phyloP scores from a whole-genome alignment of 2,888 invertebrate species.

The Drosophila differens region DNA sequence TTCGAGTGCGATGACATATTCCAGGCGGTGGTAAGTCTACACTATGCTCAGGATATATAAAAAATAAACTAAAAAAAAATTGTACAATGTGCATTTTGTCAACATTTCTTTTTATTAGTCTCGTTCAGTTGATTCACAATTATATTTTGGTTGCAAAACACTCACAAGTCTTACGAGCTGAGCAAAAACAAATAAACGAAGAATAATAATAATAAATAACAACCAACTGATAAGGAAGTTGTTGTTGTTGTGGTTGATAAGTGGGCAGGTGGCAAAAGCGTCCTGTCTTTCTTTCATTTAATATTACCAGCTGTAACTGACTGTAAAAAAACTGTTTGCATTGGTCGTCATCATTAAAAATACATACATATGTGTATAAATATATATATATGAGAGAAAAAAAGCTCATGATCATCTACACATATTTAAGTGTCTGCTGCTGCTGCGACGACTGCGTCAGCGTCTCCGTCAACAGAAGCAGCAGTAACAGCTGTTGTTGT shows the following conservation, averaged over 20 bases:
- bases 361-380: not conserved
- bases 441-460: constrained; percentile 48
- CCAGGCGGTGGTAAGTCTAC: constrained; percentile 65
- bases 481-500: constrained; percentile 36
- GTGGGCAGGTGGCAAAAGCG: constrained; percentile 28
- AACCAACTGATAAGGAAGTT: constrained; percentile 55
- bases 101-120: constrained; percentile 43
- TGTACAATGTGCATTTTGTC: constrained; percentile 20
- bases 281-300: constrained; percentile 1
- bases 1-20: constrained; percentile 69
- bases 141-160: constrained; percentile 69
- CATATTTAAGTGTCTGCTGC: constrained; percentile 39
- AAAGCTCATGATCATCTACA: constrained; percentile 41
- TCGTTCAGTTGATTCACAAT: constrained; percentile 68
- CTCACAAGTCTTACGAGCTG: constrained; percentile 29
- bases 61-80: not conserved
- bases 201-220: constrained; percentile 15
- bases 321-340: constrained; percentile 24
- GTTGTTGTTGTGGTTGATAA: constrained; percentile 9
- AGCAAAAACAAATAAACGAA: constrained; percentile 5
- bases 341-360: constrained; percentile 54
- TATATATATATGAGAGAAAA: not conserved
- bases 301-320: constrained; percentile 27
- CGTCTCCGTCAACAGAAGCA: constrained; percentile 35
- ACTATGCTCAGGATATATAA: constrained; percentile 3